Evolutionary conservation across 1,140 invertebrate species (phyloP).

Genomic region (Sycophaga agraensis): DNA sequence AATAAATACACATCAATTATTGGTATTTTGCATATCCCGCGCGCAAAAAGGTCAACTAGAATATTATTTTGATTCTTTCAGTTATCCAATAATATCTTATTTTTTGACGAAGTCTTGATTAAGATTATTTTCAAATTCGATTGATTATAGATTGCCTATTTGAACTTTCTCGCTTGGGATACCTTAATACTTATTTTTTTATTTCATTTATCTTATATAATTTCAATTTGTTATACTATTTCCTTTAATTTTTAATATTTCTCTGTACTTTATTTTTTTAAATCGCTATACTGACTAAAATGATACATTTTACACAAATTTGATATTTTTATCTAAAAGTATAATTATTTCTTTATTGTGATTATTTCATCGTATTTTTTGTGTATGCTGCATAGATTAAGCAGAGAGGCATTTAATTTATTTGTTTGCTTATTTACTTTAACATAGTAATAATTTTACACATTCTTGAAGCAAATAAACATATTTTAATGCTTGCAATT

Average conservation of each 20-base stretch:
- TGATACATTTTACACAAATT: slow-evolving; percentile 15
- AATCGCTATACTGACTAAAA: slow-evolving; percentile 8
- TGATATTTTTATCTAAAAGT: not conserved
- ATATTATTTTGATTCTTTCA: slow-evolving; percentile 1
- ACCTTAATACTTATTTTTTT: not conserved
- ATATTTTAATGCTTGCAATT: too few relatives aligned
- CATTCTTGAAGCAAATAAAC: too few relatives aligned
- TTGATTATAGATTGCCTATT: slow-evolving; percentile 11
- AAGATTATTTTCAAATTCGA: not conserved
- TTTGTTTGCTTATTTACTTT: not conserved
- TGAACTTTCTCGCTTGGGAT: not conserved
- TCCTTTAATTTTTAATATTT: not conserved
- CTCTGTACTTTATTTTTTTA: not conserved
- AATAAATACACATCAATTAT: slow-evolving; percentile 21
- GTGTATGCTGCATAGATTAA: not conserved
- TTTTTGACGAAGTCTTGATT: not conserved
- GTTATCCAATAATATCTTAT: slow-evolving; percentile 14
- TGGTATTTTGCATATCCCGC: slow-evolving; percentile 7
- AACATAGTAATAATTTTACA: too few relatives aligned
- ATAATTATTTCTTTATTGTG: not conserved
- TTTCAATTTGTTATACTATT: not conserved
- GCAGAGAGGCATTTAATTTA: not conserved
- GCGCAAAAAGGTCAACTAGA: slow-evolving; percentile 6
- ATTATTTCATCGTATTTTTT: not conserved
- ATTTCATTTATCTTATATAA: not conserved